These are phyloP conservation scores for Leptonema lineaticorne DNA, from an alignment of 1,140 invertebrate species.

Conservation along the genomic window DNA sequence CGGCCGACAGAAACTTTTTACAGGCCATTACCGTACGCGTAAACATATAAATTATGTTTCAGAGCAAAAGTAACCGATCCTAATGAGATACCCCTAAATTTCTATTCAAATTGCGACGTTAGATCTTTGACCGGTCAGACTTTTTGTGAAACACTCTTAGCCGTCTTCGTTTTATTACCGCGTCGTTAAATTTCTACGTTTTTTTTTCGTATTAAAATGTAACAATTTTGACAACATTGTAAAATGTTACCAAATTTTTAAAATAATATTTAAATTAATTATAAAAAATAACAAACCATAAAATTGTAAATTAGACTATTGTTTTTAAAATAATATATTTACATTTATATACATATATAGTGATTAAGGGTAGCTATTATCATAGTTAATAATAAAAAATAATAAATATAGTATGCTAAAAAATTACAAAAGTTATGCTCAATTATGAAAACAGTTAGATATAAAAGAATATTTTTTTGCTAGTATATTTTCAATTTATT, in stretches of 20 bases:
- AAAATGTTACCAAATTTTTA: background rate
- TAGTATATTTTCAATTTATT: too few species aligned
- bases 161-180: background rate
- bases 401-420: too few species aligned
- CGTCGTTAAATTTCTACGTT: too few species aligned
- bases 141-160: background rate
- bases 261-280: background rate
- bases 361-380: too few species aligned
- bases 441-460: too few species aligned
- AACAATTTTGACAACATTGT: background rate
- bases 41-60: background rate
- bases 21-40: background rate
- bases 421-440: too few species aligned
- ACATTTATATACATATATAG: too few species aligned
- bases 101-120: slow-evolving; percentile 7
- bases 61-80: background rate
- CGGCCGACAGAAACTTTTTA: background rate
- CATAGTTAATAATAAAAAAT: too few species aligned
- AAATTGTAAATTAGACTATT: background rate
- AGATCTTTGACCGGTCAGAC: background rate
- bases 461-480: too few species aligned
- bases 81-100: background rate
- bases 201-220: too few species aligned
- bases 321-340: too few species aligned
- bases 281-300: background rate